Evolutionary conservation across 53 echinoderm and acorn worm genomes (phyloP).

Genomic region (Antedon mediterranea): DNA sequence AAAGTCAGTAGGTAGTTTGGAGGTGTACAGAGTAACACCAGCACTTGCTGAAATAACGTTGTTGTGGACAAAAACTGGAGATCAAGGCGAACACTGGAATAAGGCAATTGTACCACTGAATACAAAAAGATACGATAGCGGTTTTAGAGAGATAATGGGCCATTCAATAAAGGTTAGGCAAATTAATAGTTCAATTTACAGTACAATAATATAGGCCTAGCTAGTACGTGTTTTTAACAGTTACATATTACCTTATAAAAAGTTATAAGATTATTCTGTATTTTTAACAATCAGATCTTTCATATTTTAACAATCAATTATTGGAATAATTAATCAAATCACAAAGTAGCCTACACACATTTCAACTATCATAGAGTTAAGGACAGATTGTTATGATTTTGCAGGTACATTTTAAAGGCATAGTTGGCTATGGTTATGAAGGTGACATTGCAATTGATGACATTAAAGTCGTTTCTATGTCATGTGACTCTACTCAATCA

Average conservation of each 20-base stretch:
- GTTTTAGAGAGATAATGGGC: neutral
- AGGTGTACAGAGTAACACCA: neutral
- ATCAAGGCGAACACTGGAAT: neutral
- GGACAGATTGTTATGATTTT: no score
- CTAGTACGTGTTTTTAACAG: no score
- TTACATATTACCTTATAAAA: no score
- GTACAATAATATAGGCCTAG: no score
- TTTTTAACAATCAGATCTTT: no score
- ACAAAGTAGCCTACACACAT: no score
- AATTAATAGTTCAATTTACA: neutral
- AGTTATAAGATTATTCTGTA: no score
- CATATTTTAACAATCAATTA: no score
- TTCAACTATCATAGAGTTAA: no score
- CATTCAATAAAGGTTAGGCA: neutral
- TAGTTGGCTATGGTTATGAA: neutral
- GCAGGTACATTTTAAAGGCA: neutral
- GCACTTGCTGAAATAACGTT: neutral
- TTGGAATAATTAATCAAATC: no score
- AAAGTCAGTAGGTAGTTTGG: neutral
- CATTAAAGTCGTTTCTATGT: neutral
- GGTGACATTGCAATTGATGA: neutral
- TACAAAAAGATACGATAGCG: neutral
- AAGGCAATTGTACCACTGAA: neutral
- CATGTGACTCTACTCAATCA: neutral
- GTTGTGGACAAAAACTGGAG: neutral